These are phyloP conservation scores for Campoplex nolae DNA, from an alignment of 2,888 invertebrate genomes.

Conservation along the genomic window DNA sequence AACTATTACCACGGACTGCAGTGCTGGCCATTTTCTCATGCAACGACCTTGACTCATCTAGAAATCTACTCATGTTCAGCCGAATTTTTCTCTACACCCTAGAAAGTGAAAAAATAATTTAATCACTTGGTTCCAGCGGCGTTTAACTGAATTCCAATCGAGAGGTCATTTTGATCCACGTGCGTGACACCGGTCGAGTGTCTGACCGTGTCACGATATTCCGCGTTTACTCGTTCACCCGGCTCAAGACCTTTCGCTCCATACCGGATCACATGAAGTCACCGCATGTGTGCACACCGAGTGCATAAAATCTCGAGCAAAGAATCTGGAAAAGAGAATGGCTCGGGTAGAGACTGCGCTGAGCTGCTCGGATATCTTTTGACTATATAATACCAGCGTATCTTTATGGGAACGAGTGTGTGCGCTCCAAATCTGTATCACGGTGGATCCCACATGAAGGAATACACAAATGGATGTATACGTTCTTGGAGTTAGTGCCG, in stretches of 20 bases:
- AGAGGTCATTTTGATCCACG: slow-evolving; percentile 61
- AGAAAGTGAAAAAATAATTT: neutral
- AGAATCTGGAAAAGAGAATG: slow-evolving; percentile 20
- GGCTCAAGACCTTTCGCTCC: slow-evolving; percentile 57
- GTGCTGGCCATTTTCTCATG: neutral
- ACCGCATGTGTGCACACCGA: slow-evolving; percentile 12
- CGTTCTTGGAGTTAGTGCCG: slow-evolving; percentile 26
- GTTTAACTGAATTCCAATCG: neutral
- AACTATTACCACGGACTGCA: slow-evolving; percentile 11
- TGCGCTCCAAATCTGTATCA: slow-evolving; percentile 43
- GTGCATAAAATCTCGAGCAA: slow-evolving; percentile 14
- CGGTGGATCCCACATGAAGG: slow-evolving; percentile 8
- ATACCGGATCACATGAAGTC: slow-evolving; percentile 40
- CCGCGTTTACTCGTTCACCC: slow-evolving; percentile 55
- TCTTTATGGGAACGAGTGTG: slow-evolving; percentile 17
- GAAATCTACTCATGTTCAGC: neutral
- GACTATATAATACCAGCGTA: slow-evolving; percentile 1
- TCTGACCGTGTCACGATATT: slow-evolving; percentile 65
- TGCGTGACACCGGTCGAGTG: slow-evolving; percentile 47
- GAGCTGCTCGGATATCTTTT: slow-evolving; percentile 10
- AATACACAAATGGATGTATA: slow-evolving; percentile 20
- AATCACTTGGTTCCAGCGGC: neutral
- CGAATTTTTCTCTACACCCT: neutral
- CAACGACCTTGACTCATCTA: slow-evolving; percentile 18
- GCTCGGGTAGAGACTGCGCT: neutral